phyloP scores from a whole-genome alignment of 2,113 vertebrate genomes.

The Apodemus speciosus region DNA sequence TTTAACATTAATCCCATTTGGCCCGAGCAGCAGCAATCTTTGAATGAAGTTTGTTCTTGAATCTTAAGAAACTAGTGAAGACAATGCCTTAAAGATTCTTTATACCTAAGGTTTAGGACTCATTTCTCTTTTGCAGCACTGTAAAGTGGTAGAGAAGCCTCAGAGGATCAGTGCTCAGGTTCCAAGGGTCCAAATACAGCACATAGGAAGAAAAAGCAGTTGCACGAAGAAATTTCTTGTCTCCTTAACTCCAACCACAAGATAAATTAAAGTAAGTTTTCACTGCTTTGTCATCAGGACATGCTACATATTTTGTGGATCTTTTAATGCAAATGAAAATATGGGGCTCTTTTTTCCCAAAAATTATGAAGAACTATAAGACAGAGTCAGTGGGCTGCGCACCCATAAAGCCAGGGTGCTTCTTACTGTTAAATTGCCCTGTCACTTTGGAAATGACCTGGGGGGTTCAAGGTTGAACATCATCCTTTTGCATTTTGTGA shows the following conservation, averaged over 20 bases:
- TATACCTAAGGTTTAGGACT: not conserved
- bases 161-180: not conserved
- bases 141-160: not conserved
- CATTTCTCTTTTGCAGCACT: not conserved
- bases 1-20: not conserved
- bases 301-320: not conserved
- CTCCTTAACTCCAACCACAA: not conserved
- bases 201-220: not conserved
- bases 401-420: not conserved
- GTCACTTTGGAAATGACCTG: slow-evolving; percentile 14
- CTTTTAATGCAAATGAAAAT: not conserved
- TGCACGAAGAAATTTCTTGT: not conserved
- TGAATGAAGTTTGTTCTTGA: not conserved
- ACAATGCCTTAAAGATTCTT: not conserved
- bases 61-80: not conserved
- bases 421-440: not conserved
- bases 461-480: slow-evolving; percentile 1
- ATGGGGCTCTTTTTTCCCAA: not conserved
- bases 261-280: not conserved
- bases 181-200: not conserved
- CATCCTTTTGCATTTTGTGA: not conserved
- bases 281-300: not conserved
- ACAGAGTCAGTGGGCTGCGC: not conserved
- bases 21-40: not conserved
- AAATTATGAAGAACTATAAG: not conserved